Conservation (phyloP, 64 coral and sea anemone species). For the Porites lutea region DNA sequence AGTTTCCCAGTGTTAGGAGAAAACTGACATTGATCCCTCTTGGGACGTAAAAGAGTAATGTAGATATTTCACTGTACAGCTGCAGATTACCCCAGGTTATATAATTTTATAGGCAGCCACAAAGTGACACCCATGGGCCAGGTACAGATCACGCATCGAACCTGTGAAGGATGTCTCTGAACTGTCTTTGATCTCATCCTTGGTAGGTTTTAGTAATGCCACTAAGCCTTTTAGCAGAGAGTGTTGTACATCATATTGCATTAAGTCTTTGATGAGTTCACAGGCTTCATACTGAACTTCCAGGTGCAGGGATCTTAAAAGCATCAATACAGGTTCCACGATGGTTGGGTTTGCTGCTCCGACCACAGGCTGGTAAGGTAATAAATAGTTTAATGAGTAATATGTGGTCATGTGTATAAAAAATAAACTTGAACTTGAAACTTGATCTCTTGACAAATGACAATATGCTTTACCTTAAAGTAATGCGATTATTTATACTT, state of each 20-base stretch:
- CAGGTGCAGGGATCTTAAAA: conserved; percentile 90
- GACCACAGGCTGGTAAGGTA: conserved; percentile 78
- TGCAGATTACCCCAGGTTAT: no score
- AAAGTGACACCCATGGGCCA: no score
- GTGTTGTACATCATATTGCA: conserved; percentile 81
- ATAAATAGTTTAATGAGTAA: neutral
- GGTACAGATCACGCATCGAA: neutral
- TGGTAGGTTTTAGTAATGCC: conserved; percentile 88
- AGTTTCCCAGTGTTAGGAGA: no score
- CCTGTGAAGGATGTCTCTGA: conserved; percentile 68
- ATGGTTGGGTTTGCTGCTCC: conserved; percentile 79
- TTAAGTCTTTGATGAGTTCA: conserved; percentile 96
- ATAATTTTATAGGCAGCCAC: no score
- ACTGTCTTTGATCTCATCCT: conserved; percentile 92
- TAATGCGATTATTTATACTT: no score
- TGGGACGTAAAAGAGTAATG: no score
- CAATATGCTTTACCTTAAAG: no score
- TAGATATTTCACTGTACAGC: no score
- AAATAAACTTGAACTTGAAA: no score
- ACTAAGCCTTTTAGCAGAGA: conserved; percentile 86
- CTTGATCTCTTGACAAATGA: no score
- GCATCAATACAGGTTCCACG: conserved; percentile 90
- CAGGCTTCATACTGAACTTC: conserved; percentile 98
- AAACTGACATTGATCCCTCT: no score
- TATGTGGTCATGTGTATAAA: no score